phyloP scores from a whole-genome alignment of 2,113 vertebrate genomes.

The Anas platyrhynchos region DNA sequence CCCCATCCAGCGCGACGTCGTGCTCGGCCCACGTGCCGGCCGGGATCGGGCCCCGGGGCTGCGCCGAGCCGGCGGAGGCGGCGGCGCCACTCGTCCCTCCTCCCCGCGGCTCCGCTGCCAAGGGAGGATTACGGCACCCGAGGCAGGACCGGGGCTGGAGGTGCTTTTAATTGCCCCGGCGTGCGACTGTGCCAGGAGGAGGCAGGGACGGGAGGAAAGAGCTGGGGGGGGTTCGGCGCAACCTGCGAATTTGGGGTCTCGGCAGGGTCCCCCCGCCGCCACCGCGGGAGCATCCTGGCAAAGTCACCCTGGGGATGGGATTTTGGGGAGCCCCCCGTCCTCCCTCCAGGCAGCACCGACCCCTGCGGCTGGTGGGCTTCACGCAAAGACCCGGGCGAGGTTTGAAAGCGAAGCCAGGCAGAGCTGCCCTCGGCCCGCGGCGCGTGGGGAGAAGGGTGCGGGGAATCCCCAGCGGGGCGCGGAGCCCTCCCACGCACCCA shows the following conservation, averaged over 20 bases:
- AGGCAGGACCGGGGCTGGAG: background rate
- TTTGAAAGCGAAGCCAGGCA: background rate
- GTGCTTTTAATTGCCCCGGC: background rate
- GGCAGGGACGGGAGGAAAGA: background rate
- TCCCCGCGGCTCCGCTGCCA: background rate
- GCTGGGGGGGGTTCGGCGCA: background rate
- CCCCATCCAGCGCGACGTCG: rapidly evolving
- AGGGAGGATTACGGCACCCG: background rate
- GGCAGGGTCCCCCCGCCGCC: too few species aligned
- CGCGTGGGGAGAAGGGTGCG: background rate
- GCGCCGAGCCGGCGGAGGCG: background rate
- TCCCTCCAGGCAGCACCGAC: background rate
- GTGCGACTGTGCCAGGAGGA: background rate
- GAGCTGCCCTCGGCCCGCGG: background rate
- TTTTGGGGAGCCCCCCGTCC: background rate
- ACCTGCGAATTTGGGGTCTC: background rate
- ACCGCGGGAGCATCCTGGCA: background rate
- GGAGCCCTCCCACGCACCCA: background rate
- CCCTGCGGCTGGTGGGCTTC: background rate
- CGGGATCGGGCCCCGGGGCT: background rate
- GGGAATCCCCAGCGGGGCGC: background rate
- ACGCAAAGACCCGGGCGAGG: background rate
- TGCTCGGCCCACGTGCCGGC: background rate
- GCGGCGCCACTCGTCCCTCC: background rate
- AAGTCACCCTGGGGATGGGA: background rate